Percentiles rank a stretch among this genome's conserved stretches.
Evolutionary conservation across 1,140 invertebrate genomes (phyloP).

Genomic region (Mylabris phalerata): DNA sequence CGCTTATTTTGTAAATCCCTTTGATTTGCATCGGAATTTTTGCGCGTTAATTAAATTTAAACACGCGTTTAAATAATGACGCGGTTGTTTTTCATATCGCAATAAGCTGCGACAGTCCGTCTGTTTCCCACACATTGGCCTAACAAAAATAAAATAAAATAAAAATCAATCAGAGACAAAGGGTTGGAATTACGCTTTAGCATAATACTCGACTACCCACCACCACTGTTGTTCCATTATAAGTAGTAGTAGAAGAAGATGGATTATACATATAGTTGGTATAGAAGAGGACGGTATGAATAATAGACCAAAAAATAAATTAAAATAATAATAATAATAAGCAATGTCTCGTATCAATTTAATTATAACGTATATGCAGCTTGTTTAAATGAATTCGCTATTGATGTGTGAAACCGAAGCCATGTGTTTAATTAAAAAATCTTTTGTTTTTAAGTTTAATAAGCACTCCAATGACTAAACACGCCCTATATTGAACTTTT

Average conservation of each 20-base stretch:
- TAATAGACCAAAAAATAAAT: constrained; percentile 15
- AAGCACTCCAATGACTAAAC: constrained; percentile 34
- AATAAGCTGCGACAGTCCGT: constrained; percentile 14
- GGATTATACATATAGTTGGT: no score
- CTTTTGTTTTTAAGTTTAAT: constrained; percentile 40
- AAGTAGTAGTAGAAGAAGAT: no score
- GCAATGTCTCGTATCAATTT: constrained; percentile 35
- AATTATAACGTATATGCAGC: constrained; percentile 34
- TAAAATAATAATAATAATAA: constrained; percentile 22
- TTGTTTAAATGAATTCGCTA: constrained; percentile 37
- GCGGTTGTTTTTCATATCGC: constrained; percentile 14
- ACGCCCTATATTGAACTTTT: constrained; percentile 30
- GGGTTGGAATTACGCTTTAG: constrained; percentile 16
- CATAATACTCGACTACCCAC: no score
- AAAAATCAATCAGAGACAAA: constrained; percentile 29
- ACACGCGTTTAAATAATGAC: constrained; percentile 15
- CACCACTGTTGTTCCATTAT: no score
- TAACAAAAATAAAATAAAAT: constrained; percentile 15
- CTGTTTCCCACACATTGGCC: constrained; percentile 8
- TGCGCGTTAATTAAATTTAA: constrained; percentile 15
- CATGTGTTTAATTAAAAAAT: constrained; percentile 39
- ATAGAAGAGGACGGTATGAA: neutral
- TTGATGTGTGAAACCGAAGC: constrained; percentile 37
- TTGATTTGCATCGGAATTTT: constrained; percentile 8
- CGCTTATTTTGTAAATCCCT: constrained; percentile 2